These are phyloP conservation scores for Cheilosia vulpina DNA, from an alignment of 2,888 invertebrate species.

Conservation along the genomic window DNA sequence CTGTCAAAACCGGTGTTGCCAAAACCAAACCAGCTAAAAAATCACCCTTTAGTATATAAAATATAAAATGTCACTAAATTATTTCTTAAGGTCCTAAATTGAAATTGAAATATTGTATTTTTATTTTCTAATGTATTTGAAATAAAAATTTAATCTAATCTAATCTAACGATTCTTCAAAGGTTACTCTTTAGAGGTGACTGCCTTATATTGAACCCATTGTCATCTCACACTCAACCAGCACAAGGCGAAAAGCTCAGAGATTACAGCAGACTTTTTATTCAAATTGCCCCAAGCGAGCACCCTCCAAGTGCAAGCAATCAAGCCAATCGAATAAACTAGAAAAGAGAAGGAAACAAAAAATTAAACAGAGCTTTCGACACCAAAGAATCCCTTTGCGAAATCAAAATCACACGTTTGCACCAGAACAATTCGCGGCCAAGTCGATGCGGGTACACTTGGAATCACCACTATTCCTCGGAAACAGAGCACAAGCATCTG, in stretches of 20 bases:
- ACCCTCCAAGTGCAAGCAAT: not conserved
- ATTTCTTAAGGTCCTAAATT: too few relatives aligned
- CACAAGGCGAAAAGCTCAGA: not conserved
- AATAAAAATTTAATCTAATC: too few relatives aligned
- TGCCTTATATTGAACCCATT: too few relatives aligned
- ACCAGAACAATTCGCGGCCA: slow-evolving; percentile 31
- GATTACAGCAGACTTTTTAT: slow-evolving; percentile 10
- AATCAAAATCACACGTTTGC: slow-evolving; percentile 43
- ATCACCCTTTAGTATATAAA: too few relatives aligned
- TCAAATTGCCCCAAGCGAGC: slow-evolving; percentile 26
- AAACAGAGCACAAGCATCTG: not conserved
- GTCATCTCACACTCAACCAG: too few relatives aligned
- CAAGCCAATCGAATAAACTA: slow-evolving; percentile 12
- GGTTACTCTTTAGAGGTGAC: too few relatives aligned
- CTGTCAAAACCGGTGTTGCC: too few relatives aligned
- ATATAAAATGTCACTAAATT: too few relatives aligned
- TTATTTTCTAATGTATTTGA: too few relatives aligned
- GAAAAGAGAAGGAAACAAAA: not conserved
- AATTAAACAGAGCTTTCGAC: slow-evolving; percentile 50
- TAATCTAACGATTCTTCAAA: too few relatives aligned
- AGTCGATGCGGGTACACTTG: slow-evolving; percentile 14
- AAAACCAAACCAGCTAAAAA: too few relatives aligned
- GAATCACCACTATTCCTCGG: slow-evolving; percentile 25
- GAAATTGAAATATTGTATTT: too few relatives aligned
- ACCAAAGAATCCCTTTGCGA: slow-evolving; percentile 32